Conservation (phyloP, 2,888 invertebrate species). For the Drosophila dives region DNA sequence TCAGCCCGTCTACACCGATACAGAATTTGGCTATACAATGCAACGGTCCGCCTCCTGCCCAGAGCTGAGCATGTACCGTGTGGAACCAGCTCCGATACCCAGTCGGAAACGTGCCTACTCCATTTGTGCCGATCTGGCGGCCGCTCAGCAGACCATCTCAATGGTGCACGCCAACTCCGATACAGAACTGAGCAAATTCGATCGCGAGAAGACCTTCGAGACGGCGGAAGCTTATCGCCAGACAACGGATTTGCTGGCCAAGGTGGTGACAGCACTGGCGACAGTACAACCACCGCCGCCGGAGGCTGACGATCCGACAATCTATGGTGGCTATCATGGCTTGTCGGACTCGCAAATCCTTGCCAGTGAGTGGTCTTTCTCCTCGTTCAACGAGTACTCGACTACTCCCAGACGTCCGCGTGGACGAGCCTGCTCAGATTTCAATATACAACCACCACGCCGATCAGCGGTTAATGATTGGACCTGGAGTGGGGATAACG, state of each 20-base stretch:
- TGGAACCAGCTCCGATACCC: conserved; percentile 85
- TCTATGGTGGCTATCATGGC: conserved; percentile 87
- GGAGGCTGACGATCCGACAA: conserved; percentile 82
- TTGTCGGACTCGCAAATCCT: conserved; percentile 91
- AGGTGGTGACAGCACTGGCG: conserved; percentile 91
- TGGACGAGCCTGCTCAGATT: conserved; percentile 88
- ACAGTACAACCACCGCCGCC: conserved; percentile 86
- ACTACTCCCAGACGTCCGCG: conserved; percentile 83
- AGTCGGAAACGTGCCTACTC: conserved; percentile 88
- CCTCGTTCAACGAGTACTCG: conserved; percentile 77
- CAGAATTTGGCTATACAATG: conserved; percentile 81
- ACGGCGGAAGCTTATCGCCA: conserved; percentile 89
- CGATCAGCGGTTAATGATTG: conserved; percentile 82
- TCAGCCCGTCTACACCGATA: conserved; percentile 91
- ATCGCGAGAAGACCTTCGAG: conserved; percentile 89
- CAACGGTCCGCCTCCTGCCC: conserved; percentile 89
- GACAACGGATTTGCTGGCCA: conserved; percentile 90
- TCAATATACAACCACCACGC: conserved; percentile 76
- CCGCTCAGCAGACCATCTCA: conserved; percentile 45
- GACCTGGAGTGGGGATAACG: conserved; percentile 85
- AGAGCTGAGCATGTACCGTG: conserved; percentile 88
- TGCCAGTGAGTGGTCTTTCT: conserved; percentile 88
- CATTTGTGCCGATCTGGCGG: conserved; percentile 86
- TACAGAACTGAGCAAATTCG: conserved; percentile 91
- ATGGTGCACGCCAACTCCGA: conserved; percentile 89